Percentiles rank a stretch among this genome's conserved stretches.
Conservation (phyloP, 2,797 vertebrate species). For the Crotalus adamanteus region DNA sequence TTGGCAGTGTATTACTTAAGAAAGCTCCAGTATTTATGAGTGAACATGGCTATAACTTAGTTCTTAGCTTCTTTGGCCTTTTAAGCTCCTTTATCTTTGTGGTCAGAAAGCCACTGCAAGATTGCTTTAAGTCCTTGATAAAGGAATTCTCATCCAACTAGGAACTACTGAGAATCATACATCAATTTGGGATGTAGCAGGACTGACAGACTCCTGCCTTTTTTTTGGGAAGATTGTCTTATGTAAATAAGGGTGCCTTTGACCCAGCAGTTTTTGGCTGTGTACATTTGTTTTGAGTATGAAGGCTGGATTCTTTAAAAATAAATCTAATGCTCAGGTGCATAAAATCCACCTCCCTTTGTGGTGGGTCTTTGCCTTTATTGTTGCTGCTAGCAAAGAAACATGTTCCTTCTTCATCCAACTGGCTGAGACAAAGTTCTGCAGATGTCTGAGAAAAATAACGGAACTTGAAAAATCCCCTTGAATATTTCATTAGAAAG, state of each 20-base stretch:
- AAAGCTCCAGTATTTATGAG: constrained; percentile 20
- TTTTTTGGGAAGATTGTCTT: not conserved
- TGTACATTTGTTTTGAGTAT: not conserved
- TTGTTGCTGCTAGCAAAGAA: not conserved
- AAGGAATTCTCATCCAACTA: not conserved
- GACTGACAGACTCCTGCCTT: not conserved
- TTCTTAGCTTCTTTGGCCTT: constrained; percentile 13
- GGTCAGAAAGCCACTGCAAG: constrained; percentile 18
- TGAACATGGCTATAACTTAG: constrained; percentile 6
- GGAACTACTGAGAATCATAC: not conserved
- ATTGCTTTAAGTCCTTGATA: constrained; percentile 24
- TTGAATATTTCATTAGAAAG: not conserved
- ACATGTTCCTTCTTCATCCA: not conserved
- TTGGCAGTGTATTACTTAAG: constrained; percentile 9
- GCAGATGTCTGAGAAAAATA: not conserved
- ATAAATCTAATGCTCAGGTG: not conserved
- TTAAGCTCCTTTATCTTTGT: constrained; percentile 24
- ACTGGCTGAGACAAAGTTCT: too few relatives aligned
- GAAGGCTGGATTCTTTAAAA: not conserved
- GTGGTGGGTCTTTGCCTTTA: not conserved
- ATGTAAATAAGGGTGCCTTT: not conserved
- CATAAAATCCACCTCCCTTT: not conserved
- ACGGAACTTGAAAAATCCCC: not conserved
- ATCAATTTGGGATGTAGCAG: not conserved
- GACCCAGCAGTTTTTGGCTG: not conserved